These are phyloP conservation scores for Anableps anableps DNA, from an alignment of 2,797 vertebrate species.

Conservation along the genomic window DNA sequence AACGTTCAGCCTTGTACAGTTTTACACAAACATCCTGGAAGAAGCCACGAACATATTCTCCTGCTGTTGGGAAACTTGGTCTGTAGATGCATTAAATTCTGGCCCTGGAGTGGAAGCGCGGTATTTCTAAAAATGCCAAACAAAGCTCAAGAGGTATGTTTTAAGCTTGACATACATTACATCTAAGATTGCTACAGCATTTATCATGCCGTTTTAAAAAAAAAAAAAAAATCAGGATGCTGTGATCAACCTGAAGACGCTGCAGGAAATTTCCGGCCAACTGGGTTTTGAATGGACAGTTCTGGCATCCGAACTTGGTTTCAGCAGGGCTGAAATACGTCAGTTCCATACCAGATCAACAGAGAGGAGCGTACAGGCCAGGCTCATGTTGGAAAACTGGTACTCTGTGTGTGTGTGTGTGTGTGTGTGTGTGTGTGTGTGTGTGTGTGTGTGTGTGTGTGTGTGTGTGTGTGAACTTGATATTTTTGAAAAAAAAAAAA, in stretches of 20 bases:
- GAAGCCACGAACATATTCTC: slow-evolving; percentile 14
- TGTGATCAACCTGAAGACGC: slow-evolving; percentile 84
- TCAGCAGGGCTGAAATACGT: slow-evolving; percentile 79
- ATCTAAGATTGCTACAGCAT: neutral
- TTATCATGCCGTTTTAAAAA: neutral
- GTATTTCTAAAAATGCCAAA: slow-evolving; percentile 79
- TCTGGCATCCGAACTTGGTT: slow-evolving; percentile 82
- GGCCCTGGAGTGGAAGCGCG: slow-evolving; percentile 6
- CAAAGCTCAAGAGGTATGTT: slow-evolving; percentile 84
- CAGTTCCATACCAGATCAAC: slow-evolving; percentile 77
- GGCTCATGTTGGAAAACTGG: slow-evolving; percentile 85
- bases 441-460: slow-evolving; percentile 6
- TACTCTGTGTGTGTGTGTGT: slow-evolving; percentile 45
- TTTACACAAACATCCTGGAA: slow-evolving; percentile 6
- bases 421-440: neutral
- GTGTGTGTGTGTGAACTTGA: neutral
- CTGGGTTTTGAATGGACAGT: slow-evolving; percentile 85
- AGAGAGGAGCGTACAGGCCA: slow-evolving; percentile 79
- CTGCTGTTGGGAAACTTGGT: neutral
- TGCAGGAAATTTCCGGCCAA: slow-evolving; percentile 81
- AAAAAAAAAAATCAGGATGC: slow-evolving; percentile 77
- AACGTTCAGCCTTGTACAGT: slow-evolving; percentile 55
- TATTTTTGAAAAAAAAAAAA: neutral
- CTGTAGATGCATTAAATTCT: neutral
- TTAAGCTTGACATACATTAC: neutral